Evolutionary conservation across 1,140 invertebrate species (phyloP), one percentile per base, ranked within the genome.

Genomic region (Orussus abietinus): DNA sequence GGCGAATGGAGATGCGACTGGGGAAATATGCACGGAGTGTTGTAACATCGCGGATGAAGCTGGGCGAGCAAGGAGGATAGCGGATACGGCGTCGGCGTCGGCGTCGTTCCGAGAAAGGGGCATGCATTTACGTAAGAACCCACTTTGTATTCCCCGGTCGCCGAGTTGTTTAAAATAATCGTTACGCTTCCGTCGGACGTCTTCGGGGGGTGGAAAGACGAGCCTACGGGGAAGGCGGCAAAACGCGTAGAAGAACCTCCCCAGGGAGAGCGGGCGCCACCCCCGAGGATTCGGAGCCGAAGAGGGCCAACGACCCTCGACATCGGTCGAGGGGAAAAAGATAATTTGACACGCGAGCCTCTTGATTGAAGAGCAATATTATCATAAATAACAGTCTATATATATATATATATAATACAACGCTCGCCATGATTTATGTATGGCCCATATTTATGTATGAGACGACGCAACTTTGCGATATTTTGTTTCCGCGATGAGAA

Each of bases 81-180:
- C 6, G 14, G n/a, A 15, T 10, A 21, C 26, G 31, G 17, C 20
- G 34, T 37, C 14, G 41, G 39, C 41, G 51, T 54, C 42, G 28
- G 41, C 36, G 42, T 22, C 36, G 34, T 50, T 40, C 28, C 19
- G 19, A 32, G 17, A 32, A 52, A 32, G 19, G 31, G 26, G 19
- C 43, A 40, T 35, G 48, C 57, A 69, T 69, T 70, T 66, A 58
- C 55, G 39, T 69, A 68, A 69, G 56, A 62, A 56, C 42, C 53
- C 42, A 66, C 60, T 71, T 68, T 64, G 62, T 68, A 69, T 69
- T 67, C 68, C 48, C 42, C 36, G 32, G 37, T 45, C 28, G 51
- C 33, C 32, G 33, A 48, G 49, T 59, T 64, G 45, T 66, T 68
- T 60, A 59, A 65, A 65, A 65, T 69, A 69, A 70, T 70, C 60